Base-by-base conservation (phyloP, 92 coral and sea anemone genomes). In the Phenganax stokvisi region DNA sequence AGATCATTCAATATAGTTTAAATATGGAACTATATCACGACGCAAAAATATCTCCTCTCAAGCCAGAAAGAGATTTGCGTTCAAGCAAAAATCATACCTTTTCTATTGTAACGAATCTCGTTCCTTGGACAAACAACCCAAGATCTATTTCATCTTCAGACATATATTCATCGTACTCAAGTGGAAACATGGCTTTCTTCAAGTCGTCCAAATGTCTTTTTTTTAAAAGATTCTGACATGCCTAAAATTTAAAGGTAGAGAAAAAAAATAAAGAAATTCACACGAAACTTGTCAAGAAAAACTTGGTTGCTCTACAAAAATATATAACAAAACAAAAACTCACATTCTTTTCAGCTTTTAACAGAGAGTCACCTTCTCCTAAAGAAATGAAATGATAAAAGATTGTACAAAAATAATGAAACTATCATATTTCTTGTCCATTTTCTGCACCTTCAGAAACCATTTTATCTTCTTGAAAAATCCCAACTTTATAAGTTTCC, bases 331-430 rank as follows among this genome's bases (percentile, higher is more conserved):
- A 44, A 8, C 13, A 9, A 29, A 12, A 20, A 72, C 87, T 58
- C 74, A 92, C 98, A 90, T 92, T 90, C 82, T 89, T 91, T 64
- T 94, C 98, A 66, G 98, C 98, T 61, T 76, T 80, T n/a, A 83
- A 82, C 72, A 88, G 54, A 37, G 90, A 70, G 79, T 88, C 72
- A 74, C 89, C 82, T 37, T 65, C 55, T 66, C 74, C 67, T 75
- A 56, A 47, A 69, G 29, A 75, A 57, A 61, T 52, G 6, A 75
- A 52, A 8, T 30, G 6, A n/a, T 37, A n/a, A 20, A 20, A 20
- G 47, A 37, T 37, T 37, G 47, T 5, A 1, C 7, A 11, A 68
- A 68, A 68, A 17, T 16, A 30, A 2, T 9, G 31, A 65, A 79
- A 53, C 62, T 51, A 54, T 51, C 8, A 15, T 9, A 5, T 55